Conservation (phyloP, 2,888 invertebrate genomes). For the Eupithecia vulgata region DNA sequence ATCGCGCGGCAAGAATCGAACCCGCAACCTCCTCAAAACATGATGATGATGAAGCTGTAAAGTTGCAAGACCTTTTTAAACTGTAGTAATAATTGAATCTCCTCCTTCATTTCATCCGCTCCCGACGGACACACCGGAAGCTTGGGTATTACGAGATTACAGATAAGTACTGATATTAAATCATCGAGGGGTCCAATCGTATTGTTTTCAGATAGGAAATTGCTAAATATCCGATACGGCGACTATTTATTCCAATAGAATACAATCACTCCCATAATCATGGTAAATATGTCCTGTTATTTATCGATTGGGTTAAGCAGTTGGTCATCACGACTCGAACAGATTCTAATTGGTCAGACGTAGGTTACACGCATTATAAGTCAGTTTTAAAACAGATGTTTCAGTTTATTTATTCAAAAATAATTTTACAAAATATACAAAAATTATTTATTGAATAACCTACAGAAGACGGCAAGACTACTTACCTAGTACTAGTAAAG, state of each 20-base stretch:
- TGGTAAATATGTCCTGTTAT: too few species aligned
- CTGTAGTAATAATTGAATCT: slow-evolving; percentile 53
- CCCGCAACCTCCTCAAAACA: background rate
- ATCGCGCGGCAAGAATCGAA: background rate
- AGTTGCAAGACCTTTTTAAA: slow-evolving; percentile 22
- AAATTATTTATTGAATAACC: too few species aligned
- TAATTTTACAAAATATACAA: too few species aligned
- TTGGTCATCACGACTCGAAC: too few species aligned
- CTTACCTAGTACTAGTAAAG: too few species aligned
- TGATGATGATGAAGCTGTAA: background rate
- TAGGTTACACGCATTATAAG: too few species aligned
- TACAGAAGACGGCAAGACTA: too few species aligned
- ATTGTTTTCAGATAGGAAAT: slow-evolving; percentile 43
- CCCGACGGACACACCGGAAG: slow-evolving; percentile 63
- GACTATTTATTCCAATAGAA: background rate
- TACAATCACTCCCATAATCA: background rate
- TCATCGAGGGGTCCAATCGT: slow-evolving; percentile 52
- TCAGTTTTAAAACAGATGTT: too few species aligned
- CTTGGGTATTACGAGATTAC: slow-evolving; percentile 81
- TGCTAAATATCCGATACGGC: slow-evolving; percentile 37
- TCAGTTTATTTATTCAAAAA: too few species aligned
- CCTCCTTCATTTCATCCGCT: slow-evolving; percentile 51
- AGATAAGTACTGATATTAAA: slow-evolving; percentile 67
- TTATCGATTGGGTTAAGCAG: too few species aligned
- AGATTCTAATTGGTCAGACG: too few species aligned